Evolutionary conservation across 2,888 invertebrate species (phyloP), one percentile per base, ranked within the genome.

Genomic region (Germaria angustata): DNA sequence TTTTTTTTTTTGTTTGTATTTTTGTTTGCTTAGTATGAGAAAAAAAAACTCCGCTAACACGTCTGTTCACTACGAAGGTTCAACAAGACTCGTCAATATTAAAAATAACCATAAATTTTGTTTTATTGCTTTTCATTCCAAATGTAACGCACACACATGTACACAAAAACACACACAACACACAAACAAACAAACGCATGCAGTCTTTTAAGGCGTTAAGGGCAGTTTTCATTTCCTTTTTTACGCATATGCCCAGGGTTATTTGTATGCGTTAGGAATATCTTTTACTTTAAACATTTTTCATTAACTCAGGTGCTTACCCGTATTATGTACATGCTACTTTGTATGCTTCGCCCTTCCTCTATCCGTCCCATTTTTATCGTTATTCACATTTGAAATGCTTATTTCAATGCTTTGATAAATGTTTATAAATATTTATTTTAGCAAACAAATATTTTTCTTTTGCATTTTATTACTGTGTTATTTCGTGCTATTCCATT

Each of bases 281-380:
- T 5, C 28, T 65, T 44, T 53, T 20, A 53, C 41, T 63, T 71
- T 5, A 15, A 46, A 24, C 9, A 71, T 28, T 63, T 46, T 71
- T 53, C 63, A 78, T 71, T 71, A 69, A 63, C 69, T 44, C 78
- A 78, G 63, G 53, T 77, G 61, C 63, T 77, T 61, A 15, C n/a
- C n/a, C n/a, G n/a, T n/a, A n/a, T n/a, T n/a, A n/a, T 17, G 3
- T 46, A 61, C 36, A 44, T 63, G 34, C 9, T 11, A 32, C 13
- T 36, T 24, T 69, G 24, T 34, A 11, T 8, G 6, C 32, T 13
- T 51, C 15, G 22, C 9, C 11, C 6, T 9, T 22, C 28, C 6
- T 28, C 3, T 28, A 28, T 28, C n/a, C n/a, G n/a, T n/a, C n/a
- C n/a, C n/a, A n/a, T n/a, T n/a, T n/a, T n/a, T n/a, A n/a, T n/a